phyloP scores from a whole-genome alignment of 2,113 vertebrate genomes.

The Symphodus melops region DNA sequence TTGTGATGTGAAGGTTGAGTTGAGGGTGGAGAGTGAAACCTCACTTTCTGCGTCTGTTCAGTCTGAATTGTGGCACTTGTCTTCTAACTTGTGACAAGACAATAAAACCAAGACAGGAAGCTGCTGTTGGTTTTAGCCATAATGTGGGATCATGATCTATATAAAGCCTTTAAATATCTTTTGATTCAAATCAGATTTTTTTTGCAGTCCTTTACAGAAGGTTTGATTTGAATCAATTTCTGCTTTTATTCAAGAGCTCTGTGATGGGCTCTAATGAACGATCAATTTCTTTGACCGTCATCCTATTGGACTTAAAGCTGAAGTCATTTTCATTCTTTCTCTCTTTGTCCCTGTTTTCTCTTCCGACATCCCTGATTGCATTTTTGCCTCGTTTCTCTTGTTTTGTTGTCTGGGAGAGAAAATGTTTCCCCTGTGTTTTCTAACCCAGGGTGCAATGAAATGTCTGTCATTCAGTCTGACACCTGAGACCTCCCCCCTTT shows the following conservation, averaged over 20 bases:
- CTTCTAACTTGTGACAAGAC: neutral
- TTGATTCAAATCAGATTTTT: neutral
- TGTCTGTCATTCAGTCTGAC: slow-evolving; percentile 32
- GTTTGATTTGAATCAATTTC: neutral
- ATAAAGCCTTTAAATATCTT: no score
- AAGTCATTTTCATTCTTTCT: slow-evolving; percentile 5
- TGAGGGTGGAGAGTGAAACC: slow-evolving; percentile 1
- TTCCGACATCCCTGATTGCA: slow-evolving; percentile 16
- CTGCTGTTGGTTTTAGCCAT: neutral
- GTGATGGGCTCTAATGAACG: neutral
- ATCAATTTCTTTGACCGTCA: neutral
- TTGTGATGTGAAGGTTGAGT: slow-evolving; percentile 25
- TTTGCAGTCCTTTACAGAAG: neutral
- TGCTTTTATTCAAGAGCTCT: neutral
- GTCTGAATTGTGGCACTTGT: slow-evolving; percentile 1
- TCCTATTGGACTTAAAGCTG: neutral
- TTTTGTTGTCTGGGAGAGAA: slow-evolving; percentile 23
- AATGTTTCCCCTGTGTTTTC: slow-evolving; percentile 30
- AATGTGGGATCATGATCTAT: neutral
- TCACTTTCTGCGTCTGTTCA: neutral
- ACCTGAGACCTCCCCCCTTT: neutral
- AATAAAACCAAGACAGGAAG: neutral
- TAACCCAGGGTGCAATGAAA: slow-evolving; percentile 13
- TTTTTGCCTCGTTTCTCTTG: slow-evolving; percentile 25
- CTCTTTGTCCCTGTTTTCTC: neutral